Conservation (phyloP, 2,888 invertebrate species). For the Epinotia nisella region DNA sequence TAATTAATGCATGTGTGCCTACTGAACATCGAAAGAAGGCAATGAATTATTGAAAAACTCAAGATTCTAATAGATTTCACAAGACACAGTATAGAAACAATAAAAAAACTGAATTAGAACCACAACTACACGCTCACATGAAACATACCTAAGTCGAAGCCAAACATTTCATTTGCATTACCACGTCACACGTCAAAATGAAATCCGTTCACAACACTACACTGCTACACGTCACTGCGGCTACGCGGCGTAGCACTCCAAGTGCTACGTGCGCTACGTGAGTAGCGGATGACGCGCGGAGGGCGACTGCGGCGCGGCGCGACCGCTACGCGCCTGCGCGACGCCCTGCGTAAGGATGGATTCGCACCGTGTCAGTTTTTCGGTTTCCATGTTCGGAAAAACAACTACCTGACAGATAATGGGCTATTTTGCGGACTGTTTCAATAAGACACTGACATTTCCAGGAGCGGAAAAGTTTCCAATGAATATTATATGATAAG, state of each 20-base stretch:
- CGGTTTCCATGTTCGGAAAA: constrained; percentile 30
- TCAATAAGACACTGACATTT: neutral
- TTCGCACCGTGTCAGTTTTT: constrained; percentile 39
- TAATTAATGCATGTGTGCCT: neutral
- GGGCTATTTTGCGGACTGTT: neutral
- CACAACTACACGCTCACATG: constrained; percentile 2
- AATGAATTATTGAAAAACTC: neutral
- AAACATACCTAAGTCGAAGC: constrained; percentile 10
- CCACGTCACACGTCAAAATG: constrained; percentile 21
- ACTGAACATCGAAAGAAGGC: neutral
- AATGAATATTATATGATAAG: neutral
- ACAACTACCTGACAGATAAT: constrained; percentile 11
- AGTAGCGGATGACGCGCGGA: constrained; percentile 23
- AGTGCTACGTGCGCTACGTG: constrained; percentile 33
- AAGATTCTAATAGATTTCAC: neutral
- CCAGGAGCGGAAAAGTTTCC: neutral
- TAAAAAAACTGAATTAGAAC: neutral
- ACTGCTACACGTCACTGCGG: constrained; percentile 40
- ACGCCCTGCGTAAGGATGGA: constrained; percentile 31
- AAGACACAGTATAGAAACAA: neutral
- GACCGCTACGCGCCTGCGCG: constrained; percentile 34
- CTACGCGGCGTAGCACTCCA: constrained; percentile 30
- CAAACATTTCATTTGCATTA: constrained; percentile 20
- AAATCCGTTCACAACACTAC: constrained; percentile 34
- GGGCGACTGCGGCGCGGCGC: constrained; percentile 40